Base-by-base conservation (phyloP, 2,797 vertebrate species). In the Melanotaenia pygmaea region DNA sequence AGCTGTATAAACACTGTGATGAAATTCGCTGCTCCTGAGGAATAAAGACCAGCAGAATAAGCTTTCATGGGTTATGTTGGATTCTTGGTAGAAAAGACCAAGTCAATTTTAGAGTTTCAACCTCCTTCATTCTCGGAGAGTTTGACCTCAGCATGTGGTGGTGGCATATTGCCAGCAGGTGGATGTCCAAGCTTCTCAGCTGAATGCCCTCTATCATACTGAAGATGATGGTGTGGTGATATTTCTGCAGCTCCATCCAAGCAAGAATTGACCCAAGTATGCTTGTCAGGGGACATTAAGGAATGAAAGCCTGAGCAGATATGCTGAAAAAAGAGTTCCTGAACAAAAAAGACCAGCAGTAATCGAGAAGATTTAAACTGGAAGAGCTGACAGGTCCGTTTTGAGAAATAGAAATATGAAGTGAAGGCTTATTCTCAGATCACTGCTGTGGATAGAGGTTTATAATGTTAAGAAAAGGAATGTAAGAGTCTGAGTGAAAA, bases 1-100 rank as follows among this genome's bases (percentile, higher is more conserved):
- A 77, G 67, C 30, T 45, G 12, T 24, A 57, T 47, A 32, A 35
- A 58, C 34, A 51, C 64, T 60, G 37, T 32, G 24, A 76, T 70
- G 28, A 28, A 54, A 53, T 24, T 43, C 63, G 67, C 28, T 14
- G 45, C 64, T 67, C 10, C 56, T 32, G 65, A 22, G 18, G 24
- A 50, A 30, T 30, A 24, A 8, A 35, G 7, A 35, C 34, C 34
- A 7, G 34, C 14, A 53, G 12, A 8, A 30, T 30, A 30, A 50
- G 43, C 45, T 53, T 71, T 63, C 10, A 61, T 9, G 14, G 10
- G 12, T 34, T 26, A 34, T 14, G 59, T 35, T 51, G 66, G 9
- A 64, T 65, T 54, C 13, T 57, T 68, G 56, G 51, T 38, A 38
- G 11, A 12, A 38, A 38, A 38, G 22, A 18, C 58, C 61, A 32